Percentiles rank a stretch among this genome's conserved stretches.
phyloP scores from a whole-genome alignment of 2,888 invertebrate genomes.

The Amblyteles armatorius region DNA sequence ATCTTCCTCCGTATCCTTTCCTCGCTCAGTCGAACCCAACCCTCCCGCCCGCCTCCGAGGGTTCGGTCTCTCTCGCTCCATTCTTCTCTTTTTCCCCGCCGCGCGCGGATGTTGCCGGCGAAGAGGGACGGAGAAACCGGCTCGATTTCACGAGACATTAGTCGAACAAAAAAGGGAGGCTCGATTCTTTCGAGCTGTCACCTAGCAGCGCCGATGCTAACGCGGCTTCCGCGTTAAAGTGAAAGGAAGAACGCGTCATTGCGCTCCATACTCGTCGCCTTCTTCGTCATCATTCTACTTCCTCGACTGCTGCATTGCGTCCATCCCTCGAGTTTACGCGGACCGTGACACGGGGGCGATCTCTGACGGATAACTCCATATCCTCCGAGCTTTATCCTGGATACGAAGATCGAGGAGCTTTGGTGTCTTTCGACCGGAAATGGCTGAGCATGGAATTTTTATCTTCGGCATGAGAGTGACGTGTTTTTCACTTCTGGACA shows the following conservation, averaged over 20 bases:
- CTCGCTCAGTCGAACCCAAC: slow-evolving; percentile 1
- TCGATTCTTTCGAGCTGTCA: slow-evolving; percentile 68
- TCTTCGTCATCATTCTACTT: slow-evolving; percentile 52
- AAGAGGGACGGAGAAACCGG: slow-evolving; percentile 46
- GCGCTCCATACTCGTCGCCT: slow-evolving; percentile 56
- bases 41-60: not conserved
- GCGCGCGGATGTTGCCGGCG: not conserved
- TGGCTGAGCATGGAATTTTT: not conserved
- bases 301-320: slow-evolving; percentile 18
- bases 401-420: not conserved
- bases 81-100: slow-evolving; percentile 7
- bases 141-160: slow-evolving; percentile 69
- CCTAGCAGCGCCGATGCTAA: slow-evolving; percentile 51
- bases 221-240: slow-evolving; percentile 68
- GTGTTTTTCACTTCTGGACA: slow-evolving; percentile 11
- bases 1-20: slow-evolving; percentile 38
- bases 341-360: slow-evolving; percentile 36
- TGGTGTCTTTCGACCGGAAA: not conserved
- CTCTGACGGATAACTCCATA: slow-evolving; percentile 52
- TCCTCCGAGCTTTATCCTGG: slow-evolving; percentile 45
- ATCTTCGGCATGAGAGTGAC: not conserved
- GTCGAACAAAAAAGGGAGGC: slow-evolving; percentile 63
- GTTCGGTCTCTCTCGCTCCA: not conserved
- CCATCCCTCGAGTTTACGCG: slow-evolving; percentile 1
- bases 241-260: slow-evolving; percentile 69